Percentiles rank a stretch among this genome's conserved stretches.
These are phyloP conservation scores for Magallana gigas DNA, from an alignment of 1,140 invertebrate genomes.

Conservation along the genomic window DNA sequence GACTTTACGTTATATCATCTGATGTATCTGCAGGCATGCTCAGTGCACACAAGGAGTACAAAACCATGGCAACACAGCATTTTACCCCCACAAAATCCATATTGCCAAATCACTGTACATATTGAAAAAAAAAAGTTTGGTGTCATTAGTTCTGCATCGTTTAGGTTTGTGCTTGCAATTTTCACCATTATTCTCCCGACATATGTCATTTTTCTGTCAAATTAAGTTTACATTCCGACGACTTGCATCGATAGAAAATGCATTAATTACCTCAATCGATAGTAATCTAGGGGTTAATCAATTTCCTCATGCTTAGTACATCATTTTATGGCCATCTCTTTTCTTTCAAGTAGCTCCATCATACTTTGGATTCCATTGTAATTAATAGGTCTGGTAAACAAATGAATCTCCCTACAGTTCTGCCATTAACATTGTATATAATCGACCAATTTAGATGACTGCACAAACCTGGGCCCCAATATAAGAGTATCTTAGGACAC, in stretches of 20 bases:
- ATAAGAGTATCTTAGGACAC: too few species aligned
- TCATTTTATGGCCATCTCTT: background rate
- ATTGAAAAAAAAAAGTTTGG: background rate
- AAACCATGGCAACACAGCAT: background rate
- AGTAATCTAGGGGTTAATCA: background rate
- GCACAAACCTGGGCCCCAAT: too few species aligned
- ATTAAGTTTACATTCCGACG: conserved; percentile 15
- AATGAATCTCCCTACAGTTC: background rate
- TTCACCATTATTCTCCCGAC: background rate
- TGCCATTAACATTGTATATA: background rate
- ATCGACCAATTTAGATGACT: background rate
- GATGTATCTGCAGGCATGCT: too few species aligned
- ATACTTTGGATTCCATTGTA: background rate
- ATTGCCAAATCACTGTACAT: background rate
- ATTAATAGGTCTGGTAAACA: background rate
- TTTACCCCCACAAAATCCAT: background rate
- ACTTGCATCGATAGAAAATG: background rate
- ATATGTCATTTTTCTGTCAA: conserved; percentile 9
- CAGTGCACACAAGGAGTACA: too few species aligned
- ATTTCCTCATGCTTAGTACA: background rate
- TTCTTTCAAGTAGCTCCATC: background rate
- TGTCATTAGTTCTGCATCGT: background rate
- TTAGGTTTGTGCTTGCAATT: background rate
- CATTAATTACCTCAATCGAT: conserved; percentile 13
- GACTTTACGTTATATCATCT: too few species aligned